A percentile compares a stretch with the other conserved stretches of the same genome.
These are phyloP conservation scores for Holotrichia oblita DNA, from an alignment of 1,140 invertebrate genomes.

Conservation along the genomic window DNA sequence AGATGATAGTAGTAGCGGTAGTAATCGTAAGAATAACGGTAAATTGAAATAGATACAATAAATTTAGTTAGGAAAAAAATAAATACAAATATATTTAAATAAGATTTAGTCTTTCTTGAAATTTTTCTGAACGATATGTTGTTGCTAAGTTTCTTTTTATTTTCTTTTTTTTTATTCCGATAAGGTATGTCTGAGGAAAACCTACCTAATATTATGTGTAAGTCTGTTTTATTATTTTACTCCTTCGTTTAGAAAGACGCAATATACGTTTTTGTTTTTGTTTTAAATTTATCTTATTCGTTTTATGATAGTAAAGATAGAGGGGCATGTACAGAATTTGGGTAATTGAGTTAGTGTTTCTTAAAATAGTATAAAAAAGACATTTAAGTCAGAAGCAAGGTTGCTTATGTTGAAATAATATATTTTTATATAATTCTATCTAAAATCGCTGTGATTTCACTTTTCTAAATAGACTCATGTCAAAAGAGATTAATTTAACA, in stretches of 20 bases:
- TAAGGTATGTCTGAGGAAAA: constrained; percentile 58
- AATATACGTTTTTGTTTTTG: constrained; percentile 7
- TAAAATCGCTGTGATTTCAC: neutral
- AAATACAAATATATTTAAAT: neutral
- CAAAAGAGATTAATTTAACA: too few species aligned
- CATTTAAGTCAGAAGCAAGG: too few species aligned
- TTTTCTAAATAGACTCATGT: neutral
- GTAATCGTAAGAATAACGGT: neutral
- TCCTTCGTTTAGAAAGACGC: constrained; percentile 10
- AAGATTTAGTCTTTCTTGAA: neutral
- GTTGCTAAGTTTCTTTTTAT: constrained; percentile 10
- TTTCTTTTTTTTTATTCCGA: constrained; percentile 24
- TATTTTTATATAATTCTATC: neutral
- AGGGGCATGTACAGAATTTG: neutral
- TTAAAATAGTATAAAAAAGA: too few species aligned
- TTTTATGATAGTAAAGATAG: neutral
- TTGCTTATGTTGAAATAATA: neutral
- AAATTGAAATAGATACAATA: neutral
- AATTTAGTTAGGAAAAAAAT: neutral
- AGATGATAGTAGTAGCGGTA: constrained; percentile 18
- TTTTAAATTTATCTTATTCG: constrained; percentile 21
- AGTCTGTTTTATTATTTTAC: constrained; percentile 48
- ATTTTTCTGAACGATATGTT: neutral
- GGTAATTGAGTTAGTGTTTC: neutral
- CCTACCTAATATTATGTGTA: constrained; percentile 58